phyloP scores from a whole-genome alignment of 2,888 invertebrate genomes.

The Augochlorella aurata region DNA sequence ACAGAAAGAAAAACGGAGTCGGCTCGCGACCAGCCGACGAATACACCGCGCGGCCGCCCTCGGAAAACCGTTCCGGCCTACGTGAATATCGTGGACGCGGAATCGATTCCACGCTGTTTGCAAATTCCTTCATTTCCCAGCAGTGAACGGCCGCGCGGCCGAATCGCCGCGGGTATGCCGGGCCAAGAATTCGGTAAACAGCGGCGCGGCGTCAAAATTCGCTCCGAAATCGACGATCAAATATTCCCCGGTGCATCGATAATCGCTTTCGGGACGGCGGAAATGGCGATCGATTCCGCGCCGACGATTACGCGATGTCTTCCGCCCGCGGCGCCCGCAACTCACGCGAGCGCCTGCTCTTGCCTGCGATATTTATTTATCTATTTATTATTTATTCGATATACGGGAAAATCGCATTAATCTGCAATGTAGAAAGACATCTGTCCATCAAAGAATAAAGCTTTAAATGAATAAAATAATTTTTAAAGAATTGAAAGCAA shows the following conservation, averaged over 20 bases:
- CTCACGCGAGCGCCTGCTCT: no score
- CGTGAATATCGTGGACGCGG: not conserved
- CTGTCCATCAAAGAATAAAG: no score
- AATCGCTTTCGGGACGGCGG: conserved; percentile 50
- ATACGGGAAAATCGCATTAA: no score
- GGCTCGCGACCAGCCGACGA: not conserved
- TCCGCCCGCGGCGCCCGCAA: not conserved
- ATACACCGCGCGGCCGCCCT: not conserved
- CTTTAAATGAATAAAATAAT: no score
- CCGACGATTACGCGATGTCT: not conserved
- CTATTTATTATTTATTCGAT: no score
- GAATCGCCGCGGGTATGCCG: not conserved
- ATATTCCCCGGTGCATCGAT: conserved; percentile 36
- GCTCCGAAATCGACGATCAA: conserved; percentile 45
- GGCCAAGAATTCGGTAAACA: conserved; percentile 44
- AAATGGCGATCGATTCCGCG: conserved; percentile 57
- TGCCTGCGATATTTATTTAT: no score
- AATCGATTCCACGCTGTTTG: conserved; percentile 32
- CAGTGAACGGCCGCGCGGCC: conserved; percentile 25
- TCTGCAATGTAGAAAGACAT: no score
- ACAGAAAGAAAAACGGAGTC: conserved; percentile 6
- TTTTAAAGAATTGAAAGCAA: no score
- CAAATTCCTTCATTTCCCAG: conserved; percentile 51
- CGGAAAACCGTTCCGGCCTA: not conserved
- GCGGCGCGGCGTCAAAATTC: conserved; percentile 36